Percentiles rank a stretch among this genome's conserved stretches.
Evolutionary conservation across 35 echinoderm and acorn worm genomes (phyloP).

Genomic region (Apostichopus parvimensis): DNA sequence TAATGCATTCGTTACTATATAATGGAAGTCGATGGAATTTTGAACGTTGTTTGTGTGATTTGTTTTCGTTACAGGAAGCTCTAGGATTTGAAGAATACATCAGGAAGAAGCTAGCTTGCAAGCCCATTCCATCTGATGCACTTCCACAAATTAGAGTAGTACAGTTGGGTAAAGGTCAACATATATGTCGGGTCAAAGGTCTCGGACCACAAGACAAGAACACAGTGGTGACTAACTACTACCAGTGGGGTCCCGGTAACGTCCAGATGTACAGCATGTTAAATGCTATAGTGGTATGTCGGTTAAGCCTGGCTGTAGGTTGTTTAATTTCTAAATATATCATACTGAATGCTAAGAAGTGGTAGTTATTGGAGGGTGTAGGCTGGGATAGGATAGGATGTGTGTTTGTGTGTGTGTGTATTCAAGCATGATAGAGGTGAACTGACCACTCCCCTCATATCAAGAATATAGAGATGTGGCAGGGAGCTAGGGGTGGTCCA

Average conservation of each 20-base stretch:
- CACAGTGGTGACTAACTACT: slow-evolving; percentile 92
- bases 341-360: too few relatives aligned
- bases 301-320: background rate
- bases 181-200: slow-evolving; percentile 76
- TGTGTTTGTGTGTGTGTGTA: too few relatives aligned
- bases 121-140: slow-evolving; percentile 43
- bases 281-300: slow-evolving; percentile 76
- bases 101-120: slow-evolving; percentile 55
- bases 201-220: slow-evolving; percentile 71
- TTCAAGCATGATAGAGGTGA: too few relatives aligned
- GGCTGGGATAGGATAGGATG: too few relatives aligned
- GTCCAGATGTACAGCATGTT: slow-evolving; percentile 63
- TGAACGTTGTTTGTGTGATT: too few relatives aligned
- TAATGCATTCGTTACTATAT: too few relatives aligned
- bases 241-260: slow-evolving; percentile 81
- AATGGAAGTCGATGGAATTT: too few relatives aligned
- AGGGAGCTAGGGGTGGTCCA: too few relatives aligned
- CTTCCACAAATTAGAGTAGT: slow-evolving; percentile 59
- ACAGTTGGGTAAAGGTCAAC: slow-evolving; percentile 54
- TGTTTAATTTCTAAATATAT: too few relatives aligned
- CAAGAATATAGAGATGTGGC: too few relatives aligned
- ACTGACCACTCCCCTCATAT: too few relatives aligned
- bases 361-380: background rate
- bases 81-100: slow-evolving; percentile 68
- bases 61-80: slow-evolving; percentile 64